Evolutionary conservation across 2,797 vertebrate genomes (phyloP).

Genomic region (Oreonectes daqikongensis): DNA sequence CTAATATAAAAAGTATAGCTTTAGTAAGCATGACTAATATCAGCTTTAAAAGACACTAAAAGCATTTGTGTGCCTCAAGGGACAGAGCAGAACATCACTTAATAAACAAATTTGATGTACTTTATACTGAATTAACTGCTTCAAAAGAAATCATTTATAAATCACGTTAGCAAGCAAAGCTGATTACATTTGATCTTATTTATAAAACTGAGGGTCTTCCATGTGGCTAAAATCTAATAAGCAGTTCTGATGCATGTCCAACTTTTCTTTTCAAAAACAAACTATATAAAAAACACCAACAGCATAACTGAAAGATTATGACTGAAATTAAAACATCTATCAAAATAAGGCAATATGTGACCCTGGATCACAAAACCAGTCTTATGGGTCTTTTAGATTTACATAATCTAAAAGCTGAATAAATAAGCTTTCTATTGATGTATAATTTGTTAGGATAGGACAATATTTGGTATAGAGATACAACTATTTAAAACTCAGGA

Average conservation of each 20-base stretch:
- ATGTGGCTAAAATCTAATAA: constrained; percentile 6
- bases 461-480: no score
- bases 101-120: not conserved
- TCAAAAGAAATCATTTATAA: not conserved
- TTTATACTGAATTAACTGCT: constrained; percentile 21
- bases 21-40: not conserved
- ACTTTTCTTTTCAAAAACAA: not conserved
- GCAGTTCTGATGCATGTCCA: not conserved
- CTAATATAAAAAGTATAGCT: not conserved
- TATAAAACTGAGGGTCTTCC: constrained; percentile 1
- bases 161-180: not conserved
- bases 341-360: not conserved
- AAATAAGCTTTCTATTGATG: no score
- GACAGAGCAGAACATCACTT: not conserved
- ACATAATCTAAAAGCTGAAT: no score
- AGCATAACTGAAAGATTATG: constrained; percentile 2
- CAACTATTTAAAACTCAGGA: no score
- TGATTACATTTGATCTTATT: constrained; percentile 24
- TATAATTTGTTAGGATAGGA: no score
- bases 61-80: not conserved
- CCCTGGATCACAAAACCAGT: no score
- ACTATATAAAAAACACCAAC: not conserved
- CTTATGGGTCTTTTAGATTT: no score
- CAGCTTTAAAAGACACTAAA: not conserved
- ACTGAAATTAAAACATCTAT: constrained; percentile 4